Evolutionary conservation across 2,888 invertebrate genomes (phyloP).

Genomic region (Sesamia inferens): DNA sequence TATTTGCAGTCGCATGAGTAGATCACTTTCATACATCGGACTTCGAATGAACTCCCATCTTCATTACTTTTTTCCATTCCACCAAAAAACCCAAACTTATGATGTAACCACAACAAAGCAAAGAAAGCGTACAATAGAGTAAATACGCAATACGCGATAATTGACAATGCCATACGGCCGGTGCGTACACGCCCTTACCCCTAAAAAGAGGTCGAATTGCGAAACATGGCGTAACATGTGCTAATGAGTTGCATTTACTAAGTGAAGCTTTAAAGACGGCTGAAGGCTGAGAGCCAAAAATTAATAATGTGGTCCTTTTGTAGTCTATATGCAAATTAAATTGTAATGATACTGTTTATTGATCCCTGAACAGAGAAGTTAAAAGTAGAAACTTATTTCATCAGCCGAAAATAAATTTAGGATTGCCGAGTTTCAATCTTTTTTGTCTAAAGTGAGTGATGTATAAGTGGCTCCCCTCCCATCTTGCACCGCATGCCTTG

Average conservation of each 20-base stretch:
- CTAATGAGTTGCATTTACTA: constrained; percentile 40
- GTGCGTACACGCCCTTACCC: constrained; percentile 39
- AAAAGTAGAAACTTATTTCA: too few species aligned
- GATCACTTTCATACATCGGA: not conserved
- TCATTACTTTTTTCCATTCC: not conserved
- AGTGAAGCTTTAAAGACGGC: constrained; percentile 22
- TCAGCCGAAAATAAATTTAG: too few species aligned
- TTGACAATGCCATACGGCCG: constrained; percentile 31
- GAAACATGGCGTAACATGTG: constrained; percentile 44
- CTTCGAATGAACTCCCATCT: not conserved
- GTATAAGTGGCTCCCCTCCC: too few species aligned
- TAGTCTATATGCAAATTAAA: not conserved
- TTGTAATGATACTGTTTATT: not conserved
- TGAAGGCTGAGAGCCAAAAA: constrained; percentile 35
- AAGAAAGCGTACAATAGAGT: constrained; percentile 40
- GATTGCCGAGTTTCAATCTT: too few species aligned
- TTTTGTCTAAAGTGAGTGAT: too few species aligned
- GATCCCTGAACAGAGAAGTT: not conserved
- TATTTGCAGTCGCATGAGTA: not conserved
- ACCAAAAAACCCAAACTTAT: not conserved
- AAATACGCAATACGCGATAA: constrained; percentile 49
- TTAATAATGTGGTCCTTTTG: not conserved
- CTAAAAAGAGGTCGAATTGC: constrained; percentile 51
- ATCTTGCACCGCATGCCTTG: too few species aligned
- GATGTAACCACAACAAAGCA: constrained; percentile 39